Evolutionary conservation across 2,797 vertebrate genomes (phyloP).

Genomic region (Ctenochaetus hawaiiensis): DNA sequence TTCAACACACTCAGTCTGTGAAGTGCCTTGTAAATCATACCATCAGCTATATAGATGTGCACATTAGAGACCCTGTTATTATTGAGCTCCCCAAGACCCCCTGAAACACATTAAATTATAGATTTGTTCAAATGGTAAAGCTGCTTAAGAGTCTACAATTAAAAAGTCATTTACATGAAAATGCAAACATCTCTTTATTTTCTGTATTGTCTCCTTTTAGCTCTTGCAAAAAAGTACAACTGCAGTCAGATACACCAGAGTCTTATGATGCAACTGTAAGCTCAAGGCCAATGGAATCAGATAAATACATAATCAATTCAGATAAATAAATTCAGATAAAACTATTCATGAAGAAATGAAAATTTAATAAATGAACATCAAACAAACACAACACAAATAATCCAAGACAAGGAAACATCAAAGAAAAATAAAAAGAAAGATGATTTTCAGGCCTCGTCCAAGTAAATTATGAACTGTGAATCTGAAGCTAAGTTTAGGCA

Average conservation of each 20-base stretch:
- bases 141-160: not conserved
- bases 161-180: not conserved
- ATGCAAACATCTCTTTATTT: not conserved
- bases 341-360: not conserved
- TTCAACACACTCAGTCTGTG: conserved; percentile 15
- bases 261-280: too few species aligned
- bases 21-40: conserved; percentile 1
- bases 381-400: not conserved
- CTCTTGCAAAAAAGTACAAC: not conserved
- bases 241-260: not conserved
- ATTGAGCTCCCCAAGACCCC: not conserved
- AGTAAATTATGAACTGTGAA: not conserved
- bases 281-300: not conserved
- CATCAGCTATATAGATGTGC: not conserved
- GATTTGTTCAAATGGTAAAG: not conserved
- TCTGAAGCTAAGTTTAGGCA: not conserved
- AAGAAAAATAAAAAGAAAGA: not conserved
- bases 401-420: not conserved
- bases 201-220: not conserved
- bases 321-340: not conserved
- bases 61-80: not conserved
- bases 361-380: not conserved
- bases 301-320: not conserved
- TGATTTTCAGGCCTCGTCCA: not conserved
- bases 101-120: not conserved